Evolutionary conservation across 2,888 invertebrate species (phyloP).

Genomic region (Cryptus armator): DNA sequence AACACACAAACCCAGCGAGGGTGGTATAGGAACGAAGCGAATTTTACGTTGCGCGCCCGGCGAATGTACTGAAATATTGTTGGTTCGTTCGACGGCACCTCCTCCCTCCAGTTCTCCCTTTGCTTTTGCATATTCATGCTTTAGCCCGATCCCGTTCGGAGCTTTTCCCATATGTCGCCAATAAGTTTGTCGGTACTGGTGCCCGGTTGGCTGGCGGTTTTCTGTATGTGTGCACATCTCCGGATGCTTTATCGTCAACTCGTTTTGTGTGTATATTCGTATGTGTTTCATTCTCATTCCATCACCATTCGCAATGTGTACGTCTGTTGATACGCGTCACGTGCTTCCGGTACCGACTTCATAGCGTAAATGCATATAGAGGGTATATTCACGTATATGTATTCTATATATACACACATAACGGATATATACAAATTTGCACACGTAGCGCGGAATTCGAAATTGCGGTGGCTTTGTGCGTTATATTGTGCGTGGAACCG

Average conservation of each 20-base stretch:
- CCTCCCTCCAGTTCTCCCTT: constrained; percentile 16
- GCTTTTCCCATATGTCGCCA: constrained; percentile 79
- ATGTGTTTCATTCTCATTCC: constrained; percentile 35
- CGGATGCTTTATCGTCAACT: constrained; percentile 61
- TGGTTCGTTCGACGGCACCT: constrained; percentile 75
- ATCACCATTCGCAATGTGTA: constrained; percentile 23
- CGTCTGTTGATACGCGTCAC: constrained; percentile 57
- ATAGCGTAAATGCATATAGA: constrained; percentile 2
- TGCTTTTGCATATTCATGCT: constrained; percentile 81
- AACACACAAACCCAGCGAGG: constrained; percentile 29
- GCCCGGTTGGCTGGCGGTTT: constrained; percentile 50
- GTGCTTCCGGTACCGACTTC: constrained; percentile 48
- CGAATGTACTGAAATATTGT: constrained; percentile 78
- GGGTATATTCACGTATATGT: neutral
- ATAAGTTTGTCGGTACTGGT: constrained; percentile 76
- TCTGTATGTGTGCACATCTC: constrained; percentile 51
- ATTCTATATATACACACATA: constrained; percentile 2
- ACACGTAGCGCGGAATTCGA: constrained; percentile 43
- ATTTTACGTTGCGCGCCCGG: constrained; percentile 74
- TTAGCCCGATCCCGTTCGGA: constrained; percentile 36
- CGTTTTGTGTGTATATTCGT: constrained; percentile 13
- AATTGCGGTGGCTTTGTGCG: constrained; percentile 55
- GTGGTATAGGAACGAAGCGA: constrained; percentile 73
- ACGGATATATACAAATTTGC: constrained; percentile 31
- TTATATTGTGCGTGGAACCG: constrained; percentile 43